These are phyloP conservation scores for Cheilosia pagana DNA, from an alignment of 2,888 invertebrate genomes.

Conservation along the genomic window DNA sequence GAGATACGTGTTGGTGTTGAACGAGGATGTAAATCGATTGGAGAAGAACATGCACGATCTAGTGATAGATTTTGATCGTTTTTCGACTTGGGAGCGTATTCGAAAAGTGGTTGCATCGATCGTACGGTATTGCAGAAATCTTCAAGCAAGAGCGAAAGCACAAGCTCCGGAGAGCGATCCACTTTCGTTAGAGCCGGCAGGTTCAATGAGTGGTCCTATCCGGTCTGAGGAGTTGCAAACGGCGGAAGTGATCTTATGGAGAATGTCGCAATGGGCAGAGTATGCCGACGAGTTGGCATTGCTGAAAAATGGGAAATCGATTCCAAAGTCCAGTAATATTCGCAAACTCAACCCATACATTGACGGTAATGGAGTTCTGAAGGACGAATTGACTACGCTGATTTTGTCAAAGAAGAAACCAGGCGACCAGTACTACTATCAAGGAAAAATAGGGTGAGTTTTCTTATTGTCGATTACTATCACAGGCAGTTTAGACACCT, in stretches of 20 bases:
- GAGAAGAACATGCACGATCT: slow-evolving; percentile 8
- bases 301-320: slow-evolving; percentile 1
- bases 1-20: slow-evolving; percentile 15
- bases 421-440: slow-evolving; percentile 9
- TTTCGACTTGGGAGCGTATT: slow-evolving; percentile 16
- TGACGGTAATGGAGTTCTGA: slow-evolving; percentile 38
- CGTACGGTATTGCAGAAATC: slow-evolving; percentile 3
- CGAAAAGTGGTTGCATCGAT: slow-evolving; percentile 17
- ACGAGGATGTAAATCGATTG: background rate
- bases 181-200: background rate
- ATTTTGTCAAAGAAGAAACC: slow-evolving; percentile 10
- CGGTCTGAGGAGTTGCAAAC: slow-evolving; percentile 16
- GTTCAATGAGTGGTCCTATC: background rate
- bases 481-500: slow-evolving; percentile 21
- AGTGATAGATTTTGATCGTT: slow-evolving; percentile 20
- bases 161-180: background rate
- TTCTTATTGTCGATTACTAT: slow-evolving; percentile 17
- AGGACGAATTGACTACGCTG: slow-evolving; percentile 39
- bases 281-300: slow-evolving; percentile 5
- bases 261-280: slow-evolving; percentile 5
- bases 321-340: slow-evolving; percentile 23
- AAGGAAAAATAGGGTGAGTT: slow-evolving; percentile 13
- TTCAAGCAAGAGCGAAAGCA: slow-evolving; percentile 1
- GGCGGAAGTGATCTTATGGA: slow-evolving; percentile 17
- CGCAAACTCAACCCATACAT: slow-evolving; percentile 37